Evolutionary conservation across 1,140 invertebrate genomes (phyloP).

Genomic region (Luehdorfia chinensis): DNA sequence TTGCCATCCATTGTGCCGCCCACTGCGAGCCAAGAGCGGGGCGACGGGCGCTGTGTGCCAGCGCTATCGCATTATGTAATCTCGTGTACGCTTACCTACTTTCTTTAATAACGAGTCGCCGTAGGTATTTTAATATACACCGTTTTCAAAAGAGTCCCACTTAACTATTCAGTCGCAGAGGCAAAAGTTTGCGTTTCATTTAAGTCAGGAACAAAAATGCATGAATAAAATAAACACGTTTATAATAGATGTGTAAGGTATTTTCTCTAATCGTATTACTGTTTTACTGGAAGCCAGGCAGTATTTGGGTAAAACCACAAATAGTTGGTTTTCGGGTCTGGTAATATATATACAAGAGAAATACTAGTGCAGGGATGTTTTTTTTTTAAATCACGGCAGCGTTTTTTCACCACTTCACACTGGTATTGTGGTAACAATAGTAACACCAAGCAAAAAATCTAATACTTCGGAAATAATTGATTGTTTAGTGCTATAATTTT

Average conservation of each 20-base stretch:
- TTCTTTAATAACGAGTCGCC: slow-evolving; percentile 17
- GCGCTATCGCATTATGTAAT: slow-evolving; percentile 27
- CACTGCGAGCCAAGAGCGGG: slow-evolving; percentile 5
- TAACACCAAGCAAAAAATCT: no score
- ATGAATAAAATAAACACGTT: slow-evolving; percentile 16
- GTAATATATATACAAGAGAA: no score
- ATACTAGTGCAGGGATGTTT: no score
- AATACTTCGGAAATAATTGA: no score
- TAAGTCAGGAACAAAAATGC: slow-evolving; percentile 12
- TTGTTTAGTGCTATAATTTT: neutral
- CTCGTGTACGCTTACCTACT: slow-evolving; percentile 19
- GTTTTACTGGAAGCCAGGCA: no score
- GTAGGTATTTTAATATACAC: slow-evolving; percentile 18
- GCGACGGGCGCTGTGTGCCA: slow-evolving; percentile 13
- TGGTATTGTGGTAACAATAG: no score
- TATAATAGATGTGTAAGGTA: no score
- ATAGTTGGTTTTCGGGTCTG: no score
- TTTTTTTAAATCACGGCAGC: no score
- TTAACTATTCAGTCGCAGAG: slow-evolving; percentile 21
- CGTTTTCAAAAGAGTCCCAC: slow-evolving; percentile 17
- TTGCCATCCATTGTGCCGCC: slow-evolving; percentile 27
- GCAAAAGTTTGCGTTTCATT: slow-evolving; percentile 14
- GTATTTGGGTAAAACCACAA: no score
- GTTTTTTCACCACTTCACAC: no score
- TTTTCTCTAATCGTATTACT: no score